Evolutionary conservation across 2,797 vertebrate genomes (phyloP).

Genomic region (Otolemur crassicaudatus): DNA sequence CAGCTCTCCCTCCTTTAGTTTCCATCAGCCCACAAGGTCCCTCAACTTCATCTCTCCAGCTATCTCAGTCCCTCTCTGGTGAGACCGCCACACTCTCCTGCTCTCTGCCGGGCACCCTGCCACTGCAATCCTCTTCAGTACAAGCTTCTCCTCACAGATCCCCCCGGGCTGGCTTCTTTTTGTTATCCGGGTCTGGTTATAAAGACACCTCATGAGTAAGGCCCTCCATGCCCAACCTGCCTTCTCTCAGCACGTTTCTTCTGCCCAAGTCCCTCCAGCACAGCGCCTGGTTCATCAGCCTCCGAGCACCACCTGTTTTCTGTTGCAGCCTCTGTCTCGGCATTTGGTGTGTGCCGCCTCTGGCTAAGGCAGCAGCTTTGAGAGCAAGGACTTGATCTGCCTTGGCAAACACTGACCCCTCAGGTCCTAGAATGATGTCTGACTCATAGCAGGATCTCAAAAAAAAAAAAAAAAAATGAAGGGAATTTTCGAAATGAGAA

Average conservation of each 20-base stretch:
- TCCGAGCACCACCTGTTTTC: not conserved
- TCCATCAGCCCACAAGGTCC: not conserved
- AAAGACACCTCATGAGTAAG: not conserved
- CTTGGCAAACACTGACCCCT: not conserved
- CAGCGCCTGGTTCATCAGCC: not conserved
- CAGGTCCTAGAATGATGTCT: not conserved
- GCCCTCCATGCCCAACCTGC: not conserved
- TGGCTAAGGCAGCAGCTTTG: not conserved
- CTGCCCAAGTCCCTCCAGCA: not conserved
- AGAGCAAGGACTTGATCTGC: not conserved
- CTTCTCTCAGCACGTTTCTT: rapidly evolving
- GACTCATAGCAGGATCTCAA: not conserved
- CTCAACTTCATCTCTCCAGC: rapidly evolving
- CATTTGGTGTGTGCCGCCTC: not conserved
- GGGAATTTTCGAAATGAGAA: not conserved
- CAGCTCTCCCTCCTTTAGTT: rapidly evolving
- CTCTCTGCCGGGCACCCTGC: not conserved
- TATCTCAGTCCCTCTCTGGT: too few species aligned
- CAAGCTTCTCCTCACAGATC: not conserved
- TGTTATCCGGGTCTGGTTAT: not conserved
- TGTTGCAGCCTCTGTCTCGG: not conserved
- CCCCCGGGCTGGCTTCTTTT: not conserved
- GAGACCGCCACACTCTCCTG: not conserved
- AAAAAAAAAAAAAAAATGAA: not conserved
- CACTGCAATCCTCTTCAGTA: not conserved